Evolutionary conservation across 1,140 invertebrate genomes (phyloP).

Genomic region (Palaemon carinicauda): DNA sequence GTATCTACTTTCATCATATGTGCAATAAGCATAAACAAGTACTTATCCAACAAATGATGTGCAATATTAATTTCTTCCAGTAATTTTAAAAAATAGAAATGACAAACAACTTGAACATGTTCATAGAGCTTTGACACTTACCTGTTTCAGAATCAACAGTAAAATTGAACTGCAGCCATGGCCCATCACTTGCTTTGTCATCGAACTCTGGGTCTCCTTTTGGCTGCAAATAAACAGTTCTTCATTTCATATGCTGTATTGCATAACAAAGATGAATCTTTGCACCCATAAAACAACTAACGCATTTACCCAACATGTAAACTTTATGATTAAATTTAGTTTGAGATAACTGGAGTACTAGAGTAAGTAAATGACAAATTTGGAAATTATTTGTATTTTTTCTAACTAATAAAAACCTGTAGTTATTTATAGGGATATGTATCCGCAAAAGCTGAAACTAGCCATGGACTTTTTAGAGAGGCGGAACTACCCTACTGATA

Average conservation of each 20-base stretch:
- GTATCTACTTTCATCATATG: too few species aligned
- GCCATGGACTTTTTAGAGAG: too few species aligned
- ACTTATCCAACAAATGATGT: neutral
- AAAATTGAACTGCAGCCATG: conserved; percentile 36
- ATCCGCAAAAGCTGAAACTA: too few species aligned
- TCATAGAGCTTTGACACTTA: neutral
- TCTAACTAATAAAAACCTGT: too few species aligned
- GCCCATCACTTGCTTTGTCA: conserved; percentile 28
- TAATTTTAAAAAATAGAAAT: neutral
- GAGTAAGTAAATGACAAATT: too few species aligned
- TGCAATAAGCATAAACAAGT: too few species aligned
- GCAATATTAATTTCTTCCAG: neutral
- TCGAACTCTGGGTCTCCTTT: conserved; percentile 33
- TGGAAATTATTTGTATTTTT: too few species aligned
- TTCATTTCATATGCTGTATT: neutral
- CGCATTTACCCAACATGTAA: too few species aligned
- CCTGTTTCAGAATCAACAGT: conserved; percentile 47
- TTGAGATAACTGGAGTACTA: too few species aligned
- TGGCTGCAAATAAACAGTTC: conserved; percentile 10
- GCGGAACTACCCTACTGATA: too few species aligned
- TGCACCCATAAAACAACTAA: neutral
- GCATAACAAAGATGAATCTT: neutral
- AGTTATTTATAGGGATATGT: too few species aligned
- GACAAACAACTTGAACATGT: neutral
- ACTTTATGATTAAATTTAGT: too few species aligned